Percentiles rank a stretch among this genome's conserved stretches.
These are phyloP conservation scores for Scomberomorus guttatus DNA, from an alignment of 2,797 vertebrate genomes.

Conservation along the genomic window DNA sequence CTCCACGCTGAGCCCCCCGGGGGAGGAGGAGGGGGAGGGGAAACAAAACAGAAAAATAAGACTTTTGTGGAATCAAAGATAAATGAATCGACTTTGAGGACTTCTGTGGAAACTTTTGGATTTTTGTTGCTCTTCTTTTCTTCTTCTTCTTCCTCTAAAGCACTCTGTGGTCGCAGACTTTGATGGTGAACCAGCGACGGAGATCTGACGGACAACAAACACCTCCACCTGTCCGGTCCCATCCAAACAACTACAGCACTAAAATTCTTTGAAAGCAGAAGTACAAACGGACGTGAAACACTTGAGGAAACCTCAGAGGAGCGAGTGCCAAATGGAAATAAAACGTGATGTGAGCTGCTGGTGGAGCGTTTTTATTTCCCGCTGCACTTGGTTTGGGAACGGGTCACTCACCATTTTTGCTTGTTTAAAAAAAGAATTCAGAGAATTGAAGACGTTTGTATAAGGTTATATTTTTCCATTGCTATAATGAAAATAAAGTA, in stretches of 20 bases:
- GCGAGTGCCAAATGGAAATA: slow-evolving; percentile 90
- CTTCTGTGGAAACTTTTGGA: slow-evolving; percentile 71
- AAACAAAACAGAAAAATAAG: slow-evolving; percentile 41
- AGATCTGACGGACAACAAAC: slow-evolving; percentile 44
- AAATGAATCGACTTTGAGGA: slow-evolving; percentile 57
- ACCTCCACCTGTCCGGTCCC: slow-evolving; percentile 18
- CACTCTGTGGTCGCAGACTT: slow-evolving; percentile 56
- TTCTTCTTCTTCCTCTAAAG: slow-evolving; percentile 59
- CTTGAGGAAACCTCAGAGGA: slow-evolving; percentile 69
- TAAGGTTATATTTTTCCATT: slow-evolving; percentile 99
- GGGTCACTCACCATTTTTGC: slow-evolving; percentile 83
- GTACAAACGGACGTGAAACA: slow-evolving; percentile 32
- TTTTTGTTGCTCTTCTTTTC: slow-evolving; percentile 71
- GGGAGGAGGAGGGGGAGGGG: slow-evolving; percentile 28
- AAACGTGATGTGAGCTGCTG: slow-evolving; percentile 38
- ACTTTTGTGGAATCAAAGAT: slow-evolving; percentile 59
- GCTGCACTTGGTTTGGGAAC: slow-evolving; percentile 88
- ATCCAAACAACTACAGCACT: slow-evolving; percentile 78
- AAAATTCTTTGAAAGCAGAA: slow-evolving; percentile 66
- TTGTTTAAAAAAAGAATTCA: slow-evolving; percentile 73
- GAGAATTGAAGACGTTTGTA: slow-evolving; percentile 92
- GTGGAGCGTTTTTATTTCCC: slow-evolving; percentile 70
- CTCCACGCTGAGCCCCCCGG: not conserved
- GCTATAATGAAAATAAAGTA: slow-evolving; percentile 89
- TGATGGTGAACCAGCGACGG: slow-evolving; percentile 9